A percentile compares a stretch with the other conserved stretches of the same genome.
Conservation (phyloP, 2,797 vertebrate genomes). For the Bryconaethiops microstoma region DNA sequence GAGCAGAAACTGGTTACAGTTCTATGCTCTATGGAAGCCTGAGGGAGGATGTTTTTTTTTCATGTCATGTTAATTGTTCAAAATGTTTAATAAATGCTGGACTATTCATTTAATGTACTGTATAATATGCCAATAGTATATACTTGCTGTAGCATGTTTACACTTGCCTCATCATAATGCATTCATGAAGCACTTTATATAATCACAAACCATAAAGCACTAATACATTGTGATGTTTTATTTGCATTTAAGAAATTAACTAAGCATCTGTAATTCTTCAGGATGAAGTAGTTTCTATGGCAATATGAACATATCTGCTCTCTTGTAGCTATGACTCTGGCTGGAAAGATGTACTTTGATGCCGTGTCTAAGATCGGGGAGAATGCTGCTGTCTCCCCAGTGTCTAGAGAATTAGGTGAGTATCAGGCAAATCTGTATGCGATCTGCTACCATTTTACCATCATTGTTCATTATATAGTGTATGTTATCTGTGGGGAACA, state of each 20-base stretch:
- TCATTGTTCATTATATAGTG: not conserved
- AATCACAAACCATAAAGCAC: not conserved
- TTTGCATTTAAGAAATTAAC: not conserved
- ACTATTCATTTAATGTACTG: not conserved
- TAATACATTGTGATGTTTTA: not conserved
- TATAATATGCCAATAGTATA: not conserved
- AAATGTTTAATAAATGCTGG: not conserved
- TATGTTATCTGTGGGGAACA: too few species aligned
- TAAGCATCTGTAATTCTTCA: not conserved
- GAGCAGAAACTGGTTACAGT: not conserved
- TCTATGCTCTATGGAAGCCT: not conserved
- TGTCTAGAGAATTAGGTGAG: slow-evolving; percentile 96
- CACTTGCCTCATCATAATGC: not conserved
- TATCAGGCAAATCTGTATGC: slow-evolving; percentile 40
- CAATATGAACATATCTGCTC: slow-evolving; percentile 47
- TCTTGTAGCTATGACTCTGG: slow-evolving; percentile 88
- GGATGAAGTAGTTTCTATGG: not conserved
- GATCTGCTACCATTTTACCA: slow-evolving; percentile 8
- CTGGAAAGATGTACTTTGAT: slow-evolving; percentile 95
- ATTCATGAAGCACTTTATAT: not conserved
- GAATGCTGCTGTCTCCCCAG: slow-evolving; percentile 88
- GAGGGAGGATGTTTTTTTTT: not conserved
- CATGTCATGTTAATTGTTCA: not conserved
- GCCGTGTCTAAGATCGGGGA: slow-evolving; percentile 95
- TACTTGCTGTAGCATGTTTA: not conserved